A percentile compares a stretch with the other conserved stretches of the same genome.
phyloP scores from a whole-genome alignment of 2,113 vertebrate species.

The Prietella phreatophila region DNA sequence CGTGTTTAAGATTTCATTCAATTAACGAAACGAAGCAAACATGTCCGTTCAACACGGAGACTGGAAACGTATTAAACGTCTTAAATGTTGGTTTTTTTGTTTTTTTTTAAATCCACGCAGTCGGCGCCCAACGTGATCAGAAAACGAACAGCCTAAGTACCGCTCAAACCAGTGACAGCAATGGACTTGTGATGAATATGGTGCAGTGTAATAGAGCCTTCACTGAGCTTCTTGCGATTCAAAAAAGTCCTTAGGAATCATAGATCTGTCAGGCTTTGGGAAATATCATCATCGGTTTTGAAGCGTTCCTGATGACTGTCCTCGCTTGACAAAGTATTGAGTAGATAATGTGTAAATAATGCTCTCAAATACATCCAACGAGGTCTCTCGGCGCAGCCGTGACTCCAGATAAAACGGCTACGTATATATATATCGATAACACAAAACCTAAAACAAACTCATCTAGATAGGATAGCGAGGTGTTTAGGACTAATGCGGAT shows the following conservation, averaged over 20 bases:
- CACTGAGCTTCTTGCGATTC: not conserved
- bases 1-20: not conserved
- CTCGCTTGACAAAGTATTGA: not conserved
- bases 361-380: not conserved
- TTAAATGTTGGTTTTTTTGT: too few species aligned
- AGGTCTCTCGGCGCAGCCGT: not conserved
- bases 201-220: not conserved
- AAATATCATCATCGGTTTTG: not conserved
- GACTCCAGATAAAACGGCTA: not conserved
- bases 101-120: not conserved
- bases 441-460: not conserved
- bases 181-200: not conserved
- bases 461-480: not conserved
- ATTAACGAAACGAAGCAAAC: not conserved
- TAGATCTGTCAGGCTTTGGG: not conserved
- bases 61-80: not conserved
- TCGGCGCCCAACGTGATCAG: not conserved
- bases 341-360: not conserved
- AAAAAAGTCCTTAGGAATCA: not conserved
- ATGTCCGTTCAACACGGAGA: not conserved
- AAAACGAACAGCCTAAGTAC: not conserved
- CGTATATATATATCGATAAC: not conserved
- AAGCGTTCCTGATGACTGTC: not conserved
- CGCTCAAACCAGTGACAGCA: not conserved
- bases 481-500: not conserved